Percentiles rank a stretch among this genome's conserved stretches.
Evolutionary conservation across 2,888 invertebrate species (phyloP).

Genomic region (Trissoscelio sp.): DNA sequence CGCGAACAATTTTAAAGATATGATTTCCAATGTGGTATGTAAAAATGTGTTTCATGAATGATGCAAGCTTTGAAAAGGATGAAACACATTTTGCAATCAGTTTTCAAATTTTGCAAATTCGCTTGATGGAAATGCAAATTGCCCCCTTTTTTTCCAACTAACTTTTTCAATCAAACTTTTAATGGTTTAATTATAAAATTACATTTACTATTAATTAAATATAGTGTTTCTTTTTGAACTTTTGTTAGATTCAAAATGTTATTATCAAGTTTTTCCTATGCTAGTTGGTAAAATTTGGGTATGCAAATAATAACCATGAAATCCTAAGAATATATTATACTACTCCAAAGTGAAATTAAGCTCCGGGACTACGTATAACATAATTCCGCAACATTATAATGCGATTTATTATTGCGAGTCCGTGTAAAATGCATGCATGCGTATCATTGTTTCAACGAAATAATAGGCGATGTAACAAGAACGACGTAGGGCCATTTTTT

Average conservation of each 20-base stretch:
- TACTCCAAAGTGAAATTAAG: slow-evolving; percentile 22
- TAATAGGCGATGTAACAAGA: slow-evolving; percentile 18
- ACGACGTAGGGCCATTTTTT: no score
- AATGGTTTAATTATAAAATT: no score
- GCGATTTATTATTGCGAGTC: slow-evolving; percentile 34
- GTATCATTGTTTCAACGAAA: slow-evolving; percentile 37
- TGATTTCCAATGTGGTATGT: slow-evolving; percentile 16
- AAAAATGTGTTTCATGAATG: slow-evolving; percentile 39
- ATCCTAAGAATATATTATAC: slow-evolving; percentile 33
- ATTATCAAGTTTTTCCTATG: no score
- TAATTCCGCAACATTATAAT: slow-evolving; percentile 39
- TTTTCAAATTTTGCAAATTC: slow-evolving; percentile 10
- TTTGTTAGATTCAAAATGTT: no score
- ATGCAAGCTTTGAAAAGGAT: slow-evolving; percentile 25
- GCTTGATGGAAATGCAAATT: background rate
- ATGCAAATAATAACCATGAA: slow-evolving; percentile 20
- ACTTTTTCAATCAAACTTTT: no score
- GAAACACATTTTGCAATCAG: slow-evolving; percentile 19
- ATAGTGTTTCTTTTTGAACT: no score
- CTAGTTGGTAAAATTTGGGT: background rate
- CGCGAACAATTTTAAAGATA: slow-evolving; percentile 17
- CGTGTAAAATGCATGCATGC: slow-evolving; percentile 32
- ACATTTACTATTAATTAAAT: no score
- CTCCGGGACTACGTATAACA: slow-evolving; percentile 18
- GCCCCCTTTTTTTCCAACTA: no score